These are phyloP conservation scores for Rafetus swinhoei DNA, from an alignment of 2,113 vertebrate species.

Conservation along the genomic window DNA sequence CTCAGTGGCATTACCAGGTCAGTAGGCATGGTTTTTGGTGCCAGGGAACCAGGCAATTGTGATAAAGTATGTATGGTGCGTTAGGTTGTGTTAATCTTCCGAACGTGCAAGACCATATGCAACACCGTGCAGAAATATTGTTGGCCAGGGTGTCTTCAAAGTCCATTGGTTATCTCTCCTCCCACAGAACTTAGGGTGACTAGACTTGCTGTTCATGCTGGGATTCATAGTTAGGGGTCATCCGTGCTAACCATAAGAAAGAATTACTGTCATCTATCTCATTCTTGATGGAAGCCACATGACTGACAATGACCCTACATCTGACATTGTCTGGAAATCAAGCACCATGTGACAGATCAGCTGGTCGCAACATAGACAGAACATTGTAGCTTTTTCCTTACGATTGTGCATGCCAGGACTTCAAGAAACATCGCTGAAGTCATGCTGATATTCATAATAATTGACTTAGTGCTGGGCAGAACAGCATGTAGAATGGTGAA, in stretches of 20 bases:
- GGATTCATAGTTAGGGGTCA: not conserved
- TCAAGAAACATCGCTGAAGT: not conserved
- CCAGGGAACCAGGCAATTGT: fast-evolving
- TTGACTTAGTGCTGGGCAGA: not conserved
- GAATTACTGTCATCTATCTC: not conserved
- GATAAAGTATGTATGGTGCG: not conserved
- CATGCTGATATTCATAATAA: not conserved
- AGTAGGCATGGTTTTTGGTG: not conserved
- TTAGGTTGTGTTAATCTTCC: not conserved
- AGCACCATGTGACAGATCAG: not conserved
- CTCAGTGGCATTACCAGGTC: fast-evolving
- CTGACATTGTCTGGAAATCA: not conserved
- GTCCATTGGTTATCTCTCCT: not conserved
- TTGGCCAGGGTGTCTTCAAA: not conserved
- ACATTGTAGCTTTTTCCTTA: not conserved
- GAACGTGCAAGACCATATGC: fast-evolving
- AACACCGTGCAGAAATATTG: not conserved
- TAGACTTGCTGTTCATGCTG: not conserved
- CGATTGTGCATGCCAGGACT: not conserved
- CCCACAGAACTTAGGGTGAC: not conserved
- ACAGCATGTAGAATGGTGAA: not conserved
- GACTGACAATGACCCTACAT: not conserved
- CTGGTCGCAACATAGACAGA: not conserved
- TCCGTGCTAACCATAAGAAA: not conserved
- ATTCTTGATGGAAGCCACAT: not conserved